Evolutionary conservation across 1,140 invertebrate species (phyloP), one percentile per base, ranked within the genome.

Genomic region (Neocloeon triangulifer): DNA sequence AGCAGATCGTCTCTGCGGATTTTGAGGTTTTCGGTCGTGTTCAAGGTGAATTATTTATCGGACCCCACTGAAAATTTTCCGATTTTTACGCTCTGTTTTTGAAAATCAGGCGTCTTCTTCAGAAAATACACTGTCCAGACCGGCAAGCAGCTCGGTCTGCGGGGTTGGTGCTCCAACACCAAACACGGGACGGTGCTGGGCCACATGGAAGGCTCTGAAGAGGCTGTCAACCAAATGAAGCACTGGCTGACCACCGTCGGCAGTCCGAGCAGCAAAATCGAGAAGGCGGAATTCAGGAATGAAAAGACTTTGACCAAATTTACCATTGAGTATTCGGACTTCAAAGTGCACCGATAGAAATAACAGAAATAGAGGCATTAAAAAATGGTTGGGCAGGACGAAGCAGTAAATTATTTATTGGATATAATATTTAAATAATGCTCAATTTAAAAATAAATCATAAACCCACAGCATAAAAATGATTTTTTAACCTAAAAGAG

Each of bases 111-210:
- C 38, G 62, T 64, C 3, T 59, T 44, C 31, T 55, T 64, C 37
- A 50, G 62, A 12, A 61, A 73, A 50, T 55, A 65, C 38, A 73
- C 70, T 0, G 52, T 64, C 37, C 52, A 49, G 20, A 57, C 59
- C 44, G 69, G 64, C 4, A 48, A 47, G 2, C 46, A 57, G 25
- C 48, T 66, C 1, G 56, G 61, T 4, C 42, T 74, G 2, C 59
- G 60, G 38, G 70, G 72, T 27, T 75, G 67, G 65, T 64, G 66
- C 30, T 64, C 59, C 56, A 74, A 75, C 42, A 72, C 70, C 3
- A 41, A 53, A 5, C 42, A 51, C 36, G 62, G 61, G 0, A 73
- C 69, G 6, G 69, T 74, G 1, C 44, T 58, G 23, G 72, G 72
- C 2, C 50, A 56, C 34, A 38, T 72, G 12, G 65, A 75, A 51